phyloP scores from a whole-genome alignment of 2,797 vertebrate genomes.

The Tadarida brasiliensis region DNA sequence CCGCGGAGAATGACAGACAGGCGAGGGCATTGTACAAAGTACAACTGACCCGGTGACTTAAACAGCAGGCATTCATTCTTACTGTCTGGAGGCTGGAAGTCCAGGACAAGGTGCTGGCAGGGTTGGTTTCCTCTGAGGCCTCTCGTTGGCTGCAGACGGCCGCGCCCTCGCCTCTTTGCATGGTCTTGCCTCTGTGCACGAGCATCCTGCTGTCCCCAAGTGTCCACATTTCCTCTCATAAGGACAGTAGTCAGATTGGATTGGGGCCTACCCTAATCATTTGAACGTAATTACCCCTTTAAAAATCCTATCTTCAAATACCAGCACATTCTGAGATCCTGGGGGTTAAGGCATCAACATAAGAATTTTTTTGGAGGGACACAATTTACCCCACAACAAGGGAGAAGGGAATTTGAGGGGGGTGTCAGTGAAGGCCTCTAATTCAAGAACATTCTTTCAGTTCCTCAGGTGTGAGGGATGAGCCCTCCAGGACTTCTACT shows the following conservation, averaged over 20 bases:
- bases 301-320: not conserved
- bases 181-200: not conserved
- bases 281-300: not conserved
- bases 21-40: not conserved
- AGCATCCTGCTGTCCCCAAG: not conserved
- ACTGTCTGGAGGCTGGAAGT: not conserved
- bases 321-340: not conserved
- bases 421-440: not conserved
- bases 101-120: not conserved
- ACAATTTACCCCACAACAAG: not conserved
- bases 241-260: not conserved
- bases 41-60: not conserved
- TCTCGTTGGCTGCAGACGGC: not conserved
- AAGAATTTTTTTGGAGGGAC: not conserved
- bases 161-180: not conserved
- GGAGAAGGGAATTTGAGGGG: not conserved
- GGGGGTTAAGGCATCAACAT: not conserved
- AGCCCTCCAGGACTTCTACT: not conserved
- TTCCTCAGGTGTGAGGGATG: not conserved
- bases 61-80: not conserved
- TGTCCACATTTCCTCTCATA: not conserved
- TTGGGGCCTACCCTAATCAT: not conserved
- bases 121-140: not conserved
- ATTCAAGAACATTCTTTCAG: not conserved
- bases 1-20: fast-evolving